Conservation (phyloP, 2,888 invertebrate genomes). For the Miltochrista miniata region DNA sequence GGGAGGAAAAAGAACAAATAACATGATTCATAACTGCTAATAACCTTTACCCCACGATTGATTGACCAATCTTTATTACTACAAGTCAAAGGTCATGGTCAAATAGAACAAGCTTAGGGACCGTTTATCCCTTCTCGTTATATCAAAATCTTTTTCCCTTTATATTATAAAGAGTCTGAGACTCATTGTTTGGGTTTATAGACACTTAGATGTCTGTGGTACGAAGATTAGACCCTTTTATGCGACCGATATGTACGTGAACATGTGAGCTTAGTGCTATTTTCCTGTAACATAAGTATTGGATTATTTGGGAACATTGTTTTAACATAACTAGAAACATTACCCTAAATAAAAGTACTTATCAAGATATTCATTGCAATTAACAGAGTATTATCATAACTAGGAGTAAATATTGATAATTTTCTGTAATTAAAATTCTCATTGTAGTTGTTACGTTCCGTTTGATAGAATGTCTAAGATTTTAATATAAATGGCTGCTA, state of each 20-base stretch:
- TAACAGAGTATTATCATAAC: no score
- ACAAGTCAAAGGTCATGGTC: conserved; percentile 53
- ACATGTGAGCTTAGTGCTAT: no score
- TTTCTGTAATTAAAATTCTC: no score
- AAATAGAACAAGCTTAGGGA: conserved; percentile 46
- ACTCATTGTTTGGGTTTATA: conserved; percentile 39
- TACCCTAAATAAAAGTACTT: no score
- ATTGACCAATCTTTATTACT: conserved; percentile 37
- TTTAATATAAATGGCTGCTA: no score
- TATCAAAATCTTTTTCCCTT: conserved; percentile 54
- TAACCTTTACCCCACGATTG: conserved; percentile 15
- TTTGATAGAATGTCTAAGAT: no score
- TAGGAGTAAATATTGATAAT: no score
- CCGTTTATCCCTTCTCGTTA: conserved; percentile 49
- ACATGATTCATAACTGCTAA: conserved; percentile 10
- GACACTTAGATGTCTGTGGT: conserved; percentile 35
- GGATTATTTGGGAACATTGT: no score
- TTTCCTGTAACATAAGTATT: no score
- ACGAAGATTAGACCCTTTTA: conserved; percentile 38
- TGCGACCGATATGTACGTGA: conserved; percentile 35
- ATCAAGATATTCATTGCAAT: no score
- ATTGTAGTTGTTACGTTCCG: no score
- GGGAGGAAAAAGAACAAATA: conserved; percentile 6
- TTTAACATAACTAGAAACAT: no score
- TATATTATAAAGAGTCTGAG: conserved; percentile 50